Evolutionary conservation across 2,888 invertebrate genomes (phyloP).

Genomic region (Sarcophaga carnaria): DNA sequence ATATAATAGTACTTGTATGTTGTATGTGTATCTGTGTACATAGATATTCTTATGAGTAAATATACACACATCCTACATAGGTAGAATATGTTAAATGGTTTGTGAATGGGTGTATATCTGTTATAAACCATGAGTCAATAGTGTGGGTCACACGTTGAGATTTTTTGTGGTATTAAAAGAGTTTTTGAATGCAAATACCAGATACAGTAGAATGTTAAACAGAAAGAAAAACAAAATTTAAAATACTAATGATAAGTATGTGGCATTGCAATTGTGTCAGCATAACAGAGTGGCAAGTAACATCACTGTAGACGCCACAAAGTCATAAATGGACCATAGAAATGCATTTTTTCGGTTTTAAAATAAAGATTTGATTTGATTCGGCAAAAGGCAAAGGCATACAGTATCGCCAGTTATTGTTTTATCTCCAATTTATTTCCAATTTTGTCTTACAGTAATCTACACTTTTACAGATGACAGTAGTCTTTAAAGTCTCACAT

Average conservation of each 20-base stretch:
- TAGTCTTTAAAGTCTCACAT: no score
- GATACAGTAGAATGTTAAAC: not conserved
- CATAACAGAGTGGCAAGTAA: slow-evolving; percentile 2
- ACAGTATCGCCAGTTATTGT: no score
- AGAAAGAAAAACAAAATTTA: not conserved
- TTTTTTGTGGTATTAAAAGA: slow-evolving; percentile 1
- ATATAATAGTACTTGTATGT: no score
- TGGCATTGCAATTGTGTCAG: not conserved
- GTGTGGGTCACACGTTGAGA: slow-evolving; percentile 36
- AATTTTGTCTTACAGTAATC: no score
- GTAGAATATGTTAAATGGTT: slow-evolving; percentile 2
- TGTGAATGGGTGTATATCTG: not conserved
- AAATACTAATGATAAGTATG: slow-evolving; percentile 25
- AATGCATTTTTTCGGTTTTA: no score
- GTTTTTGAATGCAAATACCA: slow-evolving; percentile 43
- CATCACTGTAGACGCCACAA: no score
- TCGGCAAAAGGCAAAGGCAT: no score
- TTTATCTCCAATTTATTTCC: no score
- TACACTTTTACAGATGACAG: no score
- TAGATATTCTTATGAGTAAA: slow-evolving; percentile 3
- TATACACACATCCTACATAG: not conserved
- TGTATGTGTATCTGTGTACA: slow-evolving; percentile 12
- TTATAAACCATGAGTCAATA: slow-evolving; percentile 44
- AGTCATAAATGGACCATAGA: no score
- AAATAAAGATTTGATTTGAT: no score